These are phyloP conservation scores for Epizoanthus rinbou DNA, from an alignment of 92 coral and sea anemone species.

Conservation along the genomic window DNA sequence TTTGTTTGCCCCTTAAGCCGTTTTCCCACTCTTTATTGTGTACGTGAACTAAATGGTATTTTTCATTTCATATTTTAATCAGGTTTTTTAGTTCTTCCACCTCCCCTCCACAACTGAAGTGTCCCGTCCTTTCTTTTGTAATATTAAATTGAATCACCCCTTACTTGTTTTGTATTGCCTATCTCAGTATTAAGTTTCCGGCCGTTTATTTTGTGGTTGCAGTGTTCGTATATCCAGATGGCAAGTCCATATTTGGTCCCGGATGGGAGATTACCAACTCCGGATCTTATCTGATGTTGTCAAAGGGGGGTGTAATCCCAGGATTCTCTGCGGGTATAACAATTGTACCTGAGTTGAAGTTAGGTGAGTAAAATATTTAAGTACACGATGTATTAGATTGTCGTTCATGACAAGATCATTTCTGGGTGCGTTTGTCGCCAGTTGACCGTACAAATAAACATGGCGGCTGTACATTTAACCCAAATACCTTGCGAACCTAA, in stretches of 20 bases:
- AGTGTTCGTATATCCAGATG: conserved; percentile 93
- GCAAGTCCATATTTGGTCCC: conserved; percentile 80
- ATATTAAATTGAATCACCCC: not conserved
- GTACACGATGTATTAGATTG: too few relatives aligned
- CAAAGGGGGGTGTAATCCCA: conserved; percentile 86
- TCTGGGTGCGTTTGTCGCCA: too few relatives aligned
- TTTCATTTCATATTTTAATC: too few relatives aligned
- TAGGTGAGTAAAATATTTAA: conserved; percentile 63
- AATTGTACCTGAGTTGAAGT: conserved; percentile 81
- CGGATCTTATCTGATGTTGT: conserved; percentile 73
- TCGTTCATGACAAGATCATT: not conserved
- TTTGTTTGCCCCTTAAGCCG: too few relatives aligned
- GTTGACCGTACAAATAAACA: too few relatives aligned
- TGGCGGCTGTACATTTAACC: too few relatives aligned
- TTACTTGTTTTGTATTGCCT: not conserved
- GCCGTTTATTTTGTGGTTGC: not conserved
- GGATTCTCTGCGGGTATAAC: conserved; percentile 93
- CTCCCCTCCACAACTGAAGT: too few relatives aligned
- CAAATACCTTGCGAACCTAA: too few relatives aligned
- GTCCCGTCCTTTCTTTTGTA: not conserved
- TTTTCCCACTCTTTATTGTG: too few relatives aligned
- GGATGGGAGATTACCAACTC: conserved; percentile 93
- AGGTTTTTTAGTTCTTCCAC: too few relatives aligned
- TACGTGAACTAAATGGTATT: too few relatives aligned
- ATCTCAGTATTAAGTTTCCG: not conserved